Evolutionary conservation across 2,797 vertebrate species (phyloP), one percentile per base, ranked within the genome.

Genomic region (Toxotes lorentzi): DNA sequence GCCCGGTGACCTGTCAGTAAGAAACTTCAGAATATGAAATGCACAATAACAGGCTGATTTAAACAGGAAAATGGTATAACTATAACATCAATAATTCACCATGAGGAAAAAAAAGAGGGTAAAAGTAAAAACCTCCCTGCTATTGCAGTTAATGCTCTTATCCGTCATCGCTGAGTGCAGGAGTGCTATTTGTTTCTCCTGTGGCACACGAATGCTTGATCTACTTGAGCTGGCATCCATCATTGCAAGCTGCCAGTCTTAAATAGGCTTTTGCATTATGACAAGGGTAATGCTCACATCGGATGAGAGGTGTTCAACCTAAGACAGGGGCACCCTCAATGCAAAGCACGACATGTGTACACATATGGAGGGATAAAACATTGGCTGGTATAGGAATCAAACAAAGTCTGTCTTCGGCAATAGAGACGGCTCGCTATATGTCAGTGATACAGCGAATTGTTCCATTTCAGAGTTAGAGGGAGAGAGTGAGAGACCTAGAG

Each of bases 171-270:
- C 68, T 59, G 69, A 86, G 63, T 41, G 51, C 32, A 72, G 56
- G 2, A 79, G 54, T 40, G 62, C 62, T 63, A 82, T 90, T 88
- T 88, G 79, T 87, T 89, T 85, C 71, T 85, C 54, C 24, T 58
- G 76, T 76, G 85, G 78, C 74, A 83, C 65, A 70, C 69, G 62
- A 67, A 82, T 68, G 70, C 81, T 82, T 84, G 81, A 87, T 87
- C 77, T 85, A 70, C 72, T 86, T 79, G 74, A 76, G 79, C 70
- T 53, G 57, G 61, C 81, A 90, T 92, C 86, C 65, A 77, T 92
- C 79, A 88, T 53, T 38, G 50, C 50, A 61, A 78, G 81, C 73
- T 81, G 71, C 79, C 77, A 62, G 78, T 84, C 76, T 81, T 85
- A 80, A 85, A 86, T 24, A 65, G 83, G 70, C 76, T 86, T 89